A percentile compares a stretch with the other conserved stretches of the same genome.
These are phyloP conservation scores for Euwallacea fornicatus DNA, from an alignment of 1,140 invertebrate species.

Conservation along the genomic window DNA sequence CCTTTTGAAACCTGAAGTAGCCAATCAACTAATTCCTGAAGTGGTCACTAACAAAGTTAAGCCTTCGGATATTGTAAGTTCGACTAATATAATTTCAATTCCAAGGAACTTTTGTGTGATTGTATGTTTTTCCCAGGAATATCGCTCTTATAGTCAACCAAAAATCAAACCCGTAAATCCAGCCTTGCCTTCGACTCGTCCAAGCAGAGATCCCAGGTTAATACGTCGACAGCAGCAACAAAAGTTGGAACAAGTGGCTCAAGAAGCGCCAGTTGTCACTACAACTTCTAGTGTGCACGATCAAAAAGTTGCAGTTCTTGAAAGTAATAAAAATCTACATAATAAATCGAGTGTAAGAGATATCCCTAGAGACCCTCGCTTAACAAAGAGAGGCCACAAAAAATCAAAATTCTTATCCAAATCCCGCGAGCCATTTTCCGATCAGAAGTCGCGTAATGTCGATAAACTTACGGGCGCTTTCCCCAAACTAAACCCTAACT, in stretches of 20 bases:
- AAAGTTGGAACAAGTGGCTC: constrained; percentile 49
- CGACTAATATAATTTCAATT: background rate
- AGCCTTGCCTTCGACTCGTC: constrained; percentile 57
- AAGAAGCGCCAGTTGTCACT: background rate
- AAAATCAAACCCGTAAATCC: constrained; percentile 69
- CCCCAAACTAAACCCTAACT: constrained; percentile 24
- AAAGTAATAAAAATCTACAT: constrained; percentile 50
- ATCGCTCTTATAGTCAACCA: background rate
- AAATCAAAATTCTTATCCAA: constrained; percentile 53
- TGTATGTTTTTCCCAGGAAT: background rate
- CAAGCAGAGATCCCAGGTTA: constrained; percentile 62
- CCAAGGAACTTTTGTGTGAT: background rate
- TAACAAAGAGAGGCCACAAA: constrained; percentile 37
- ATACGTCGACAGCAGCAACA: constrained; percentile 54
- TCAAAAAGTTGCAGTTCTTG: constrained; percentile 14
- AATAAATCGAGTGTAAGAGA: constrained; percentile 50
- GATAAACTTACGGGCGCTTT: constrained; percentile 37
- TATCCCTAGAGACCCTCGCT: constrained; percentile 50
- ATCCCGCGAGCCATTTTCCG: constrained; percentile 43
- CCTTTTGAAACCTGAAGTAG: constrained; percentile 52
- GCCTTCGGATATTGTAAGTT: constrained; percentile 37
- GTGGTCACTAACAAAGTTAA: constrained; percentile 31
- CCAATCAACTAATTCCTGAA: constrained; percentile 48
- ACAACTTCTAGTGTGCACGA: constrained; percentile 3
- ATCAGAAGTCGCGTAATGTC: no score